Conservation (phyloP, 1,140 invertebrate genomes). For the Nasonia longicornis region DNA sequence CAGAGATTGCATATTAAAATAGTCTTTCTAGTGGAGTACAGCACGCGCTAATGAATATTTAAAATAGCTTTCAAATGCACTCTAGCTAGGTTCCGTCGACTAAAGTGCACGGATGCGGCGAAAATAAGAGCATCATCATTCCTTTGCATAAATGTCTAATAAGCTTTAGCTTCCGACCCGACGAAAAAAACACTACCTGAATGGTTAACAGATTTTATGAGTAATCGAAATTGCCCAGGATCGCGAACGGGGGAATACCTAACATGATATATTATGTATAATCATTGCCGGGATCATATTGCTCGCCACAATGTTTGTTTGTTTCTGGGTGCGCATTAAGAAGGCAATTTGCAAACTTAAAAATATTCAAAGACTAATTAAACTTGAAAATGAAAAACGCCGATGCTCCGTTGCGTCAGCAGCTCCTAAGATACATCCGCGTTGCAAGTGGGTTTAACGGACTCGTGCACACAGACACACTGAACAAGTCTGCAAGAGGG, state of each 20-base stretch:
- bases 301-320: too few relatives aligned
- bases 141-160: neutral
- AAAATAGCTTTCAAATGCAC: neutral
- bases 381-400: too few relatives aligned
- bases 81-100: neutral
- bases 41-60: neutral
- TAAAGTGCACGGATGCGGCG: constrained; percentile 3
- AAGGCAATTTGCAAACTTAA: neutral
- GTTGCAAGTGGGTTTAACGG: neutral
- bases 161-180: neutral
- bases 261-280: neutral
- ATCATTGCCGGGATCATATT: neutral
- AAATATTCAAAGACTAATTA: too few relatives aligned
- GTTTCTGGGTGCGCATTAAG: too few relatives aligned
- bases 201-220: neutral
- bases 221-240: constrained; percentile 2
- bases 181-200: neutral
- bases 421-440: neutral
- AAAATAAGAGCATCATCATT: neutral
- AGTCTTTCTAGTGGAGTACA: neutral
- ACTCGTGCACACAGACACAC: neutral
- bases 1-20: neutral
- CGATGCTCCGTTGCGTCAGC: neutral
- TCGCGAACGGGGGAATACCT: neutral
- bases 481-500: neutral